Conservation (phyloP, 2,888 invertebrate species). For the Diplazon laetatorius region DNA sequence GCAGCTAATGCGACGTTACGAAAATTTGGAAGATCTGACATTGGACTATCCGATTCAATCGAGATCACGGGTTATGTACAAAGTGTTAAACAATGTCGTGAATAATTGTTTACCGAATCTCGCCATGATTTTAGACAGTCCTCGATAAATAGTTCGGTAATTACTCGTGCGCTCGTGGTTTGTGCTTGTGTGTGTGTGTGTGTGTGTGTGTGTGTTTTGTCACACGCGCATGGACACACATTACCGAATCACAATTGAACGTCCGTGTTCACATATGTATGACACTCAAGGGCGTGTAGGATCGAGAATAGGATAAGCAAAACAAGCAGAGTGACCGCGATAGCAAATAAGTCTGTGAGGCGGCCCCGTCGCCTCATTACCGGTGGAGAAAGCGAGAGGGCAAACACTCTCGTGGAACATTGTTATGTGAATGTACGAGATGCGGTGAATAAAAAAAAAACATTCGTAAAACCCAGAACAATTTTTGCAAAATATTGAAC, state of each 20-base stretch:
- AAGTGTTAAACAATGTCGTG: no score
- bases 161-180: neutral
- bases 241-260: conserved; percentile 54
- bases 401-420: neutral
- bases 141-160: no score
- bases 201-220: conserved; percentile 37
- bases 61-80: no score
- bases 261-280: conserved; percentile 21
- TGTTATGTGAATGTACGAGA: conserved; percentile 46
- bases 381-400: conserved; percentile 34
- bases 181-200: conserved; percentile 9
- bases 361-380: conserved; percentile 24
- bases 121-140: no score
- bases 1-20: neutral
- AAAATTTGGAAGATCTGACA: no score
- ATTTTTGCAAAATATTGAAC: conserved; percentile 6
- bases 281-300: conserved; percentile 59
- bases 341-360: no score
- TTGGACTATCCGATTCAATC: no score
- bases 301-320: conserved; percentile 51
- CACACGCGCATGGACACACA: conserved; percentile 44
- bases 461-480: conserved; percentile 21
- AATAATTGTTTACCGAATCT: no score
- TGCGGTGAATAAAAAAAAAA: conserved; percentile 37
- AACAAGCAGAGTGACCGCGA: conserved; percentile 38